phyloP scores from a whole-genome alignment of 2,888 invertebrate genomes.

The Dynastes maya region DNA sequence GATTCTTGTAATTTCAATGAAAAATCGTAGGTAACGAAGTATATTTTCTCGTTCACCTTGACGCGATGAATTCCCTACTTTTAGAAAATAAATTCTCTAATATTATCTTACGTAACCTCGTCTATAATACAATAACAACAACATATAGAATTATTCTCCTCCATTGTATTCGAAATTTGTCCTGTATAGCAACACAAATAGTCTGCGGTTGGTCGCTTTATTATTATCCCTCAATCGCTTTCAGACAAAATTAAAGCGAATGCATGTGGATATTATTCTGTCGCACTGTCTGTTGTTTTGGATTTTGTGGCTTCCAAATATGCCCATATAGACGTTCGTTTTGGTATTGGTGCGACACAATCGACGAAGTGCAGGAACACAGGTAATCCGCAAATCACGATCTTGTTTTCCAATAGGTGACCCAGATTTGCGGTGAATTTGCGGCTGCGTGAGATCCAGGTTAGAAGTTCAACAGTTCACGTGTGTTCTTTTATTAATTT shows the following conservation, averaged over 20 bases:
- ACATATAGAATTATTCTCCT: too few species aligned
- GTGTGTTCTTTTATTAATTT: not conserved
- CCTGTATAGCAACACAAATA: too few species aligned
- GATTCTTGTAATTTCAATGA: conserved; percentile 13
- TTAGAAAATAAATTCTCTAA: conserved; percentile 1
- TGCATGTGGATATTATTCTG: too few species aligned
- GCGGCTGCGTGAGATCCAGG: conserved; percentile 12
- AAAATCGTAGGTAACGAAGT: not conserved
- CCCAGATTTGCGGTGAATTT: conserved; percentile 20
- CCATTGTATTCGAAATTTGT: too few species aligned
- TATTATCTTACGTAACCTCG: not conserved
- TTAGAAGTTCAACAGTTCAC: conserved; percentile 35
- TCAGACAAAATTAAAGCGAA: too few species aligned
- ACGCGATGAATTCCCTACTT: not conserved
- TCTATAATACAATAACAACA: too few species aligned
- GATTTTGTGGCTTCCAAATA: too few species aligned
- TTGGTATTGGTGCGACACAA: not conserved
- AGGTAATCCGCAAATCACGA: conserved; percentile 32
- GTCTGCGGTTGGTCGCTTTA: too few species aligned
- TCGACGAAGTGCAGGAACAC: not conserved
- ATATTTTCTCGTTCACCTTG: conserved; percentile 7
- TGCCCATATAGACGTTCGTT: not conserved
- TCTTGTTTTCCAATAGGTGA: conserved; percentile 21
- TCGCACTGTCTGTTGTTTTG: too few species aligned
- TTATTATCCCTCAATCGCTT: too few species aligned